Base-by-base conservation (phyloP, 2,113 vertebrate genomes). In the Brachypteracias leptosomus region DNA sequence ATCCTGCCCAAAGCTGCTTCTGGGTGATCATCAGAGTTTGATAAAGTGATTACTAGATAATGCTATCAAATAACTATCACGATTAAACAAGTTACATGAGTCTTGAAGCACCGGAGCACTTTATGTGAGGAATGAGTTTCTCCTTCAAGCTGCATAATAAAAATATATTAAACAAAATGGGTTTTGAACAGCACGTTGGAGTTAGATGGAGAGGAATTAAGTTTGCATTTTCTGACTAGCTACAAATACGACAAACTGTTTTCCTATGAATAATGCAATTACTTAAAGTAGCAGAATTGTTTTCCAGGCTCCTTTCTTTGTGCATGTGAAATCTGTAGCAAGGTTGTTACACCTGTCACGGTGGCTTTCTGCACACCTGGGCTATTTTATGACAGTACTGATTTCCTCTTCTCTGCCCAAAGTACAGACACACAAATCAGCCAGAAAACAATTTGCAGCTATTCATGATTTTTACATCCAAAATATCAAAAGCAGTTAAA, bases 11-110 rank as follows among this genome's bases (percentile, higher is more conserved):
- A 97, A 95, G 35, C 63, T 93, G 92, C 85, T 97, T 89, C 67
- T 81, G 94, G 88, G 88, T 96, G 95, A 97, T 96, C 88, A 96
- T 72, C 61, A 91, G 76, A 90, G 96, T 97, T 97, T 97, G 97
- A 97, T 96, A 97, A 95, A 97, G 91, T 92, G 95, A 97, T 98
- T 97, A 97, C 74, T 94, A 97, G 94, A 94, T 96, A 97, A 97
- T 85, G 52, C 66, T 93, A 97, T 97, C 95, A 97, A 97, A 96
- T 96, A 97, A 93, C 88, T 95, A 94, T 89, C 82, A 94, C 9
- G 79, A 97, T 97, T 97, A 90, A 96, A 92, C 86, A 97, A 92
- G 79, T 97, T 97, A 95, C 89, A 90, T n/a, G 78, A 92, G 76
- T 96, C 88, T 96, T 95, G 73, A 85, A 97, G 96, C 89, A 76